Percentiles rank a stretch among this genome's conserved stretches.
Evolutionary conservation across 2,113 vertebrate species (phyloP).

Genomic region (Trematocara macrostoma): DNA sequence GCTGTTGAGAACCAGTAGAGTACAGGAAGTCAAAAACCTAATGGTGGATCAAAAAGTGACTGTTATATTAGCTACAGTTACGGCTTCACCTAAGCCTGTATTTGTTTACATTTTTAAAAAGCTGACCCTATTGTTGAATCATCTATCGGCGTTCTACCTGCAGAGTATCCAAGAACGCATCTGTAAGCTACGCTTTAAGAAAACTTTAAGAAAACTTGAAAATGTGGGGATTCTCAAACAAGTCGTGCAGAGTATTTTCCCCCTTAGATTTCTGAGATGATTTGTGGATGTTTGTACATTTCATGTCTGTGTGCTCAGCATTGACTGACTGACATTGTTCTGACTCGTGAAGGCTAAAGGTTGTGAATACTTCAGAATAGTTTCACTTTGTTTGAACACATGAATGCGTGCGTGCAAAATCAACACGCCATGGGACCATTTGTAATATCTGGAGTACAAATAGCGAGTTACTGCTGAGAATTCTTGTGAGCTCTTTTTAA

Average conservation of each 20-base stretch:
- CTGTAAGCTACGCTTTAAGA: not conserved
- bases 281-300: not conserved
- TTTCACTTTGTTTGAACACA: not conserved
- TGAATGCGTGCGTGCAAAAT: not conserved
- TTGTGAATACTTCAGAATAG: accelerated
- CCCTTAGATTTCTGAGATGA: not conserved
- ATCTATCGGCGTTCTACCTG: not conserved
- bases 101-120: not conserved
- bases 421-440: not conserved
- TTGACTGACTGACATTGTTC: not conserved
- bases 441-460: not conserved
- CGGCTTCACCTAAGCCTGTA: not conserved
- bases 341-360: not conserved
- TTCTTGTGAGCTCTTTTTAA: constrained; percentile 6
- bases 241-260: not conserved
- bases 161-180: not conserved
- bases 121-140: not conserved
- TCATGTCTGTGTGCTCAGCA: not conserved
- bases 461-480: not conserved
- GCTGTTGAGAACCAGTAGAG: not conserved
- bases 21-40: not conserved
- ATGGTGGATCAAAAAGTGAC: not conserved
- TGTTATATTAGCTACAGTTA: not conserved
- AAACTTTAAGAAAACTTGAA: not conserved
- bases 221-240: accelerated